Percentiles rank a stretch among this genome's conserved stretches.
phyloP scores from a whole-genome alignment of 2,797 vertebrate species.

The Sarcophilus harrisii region DNA sequence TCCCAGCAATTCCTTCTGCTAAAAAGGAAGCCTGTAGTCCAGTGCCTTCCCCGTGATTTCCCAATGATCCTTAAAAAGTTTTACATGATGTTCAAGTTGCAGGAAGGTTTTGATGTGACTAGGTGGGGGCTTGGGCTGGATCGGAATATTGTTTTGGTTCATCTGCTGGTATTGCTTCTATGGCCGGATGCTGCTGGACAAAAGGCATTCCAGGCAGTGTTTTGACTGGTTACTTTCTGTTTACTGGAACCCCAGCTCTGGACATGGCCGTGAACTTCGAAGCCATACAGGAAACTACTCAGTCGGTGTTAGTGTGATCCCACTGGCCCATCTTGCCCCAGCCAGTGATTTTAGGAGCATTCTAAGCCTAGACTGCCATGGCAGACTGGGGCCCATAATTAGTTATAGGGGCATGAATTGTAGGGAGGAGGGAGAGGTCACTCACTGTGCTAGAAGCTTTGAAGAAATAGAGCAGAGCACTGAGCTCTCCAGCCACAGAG shows the following conservation, averaged over 20 bases:
- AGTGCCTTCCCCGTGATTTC: neutral
- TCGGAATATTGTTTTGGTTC: conserved; percentile 59
- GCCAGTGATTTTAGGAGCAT: neutral
- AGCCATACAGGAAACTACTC: neutral
- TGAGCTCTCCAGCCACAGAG: neutral
- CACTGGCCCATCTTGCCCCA: neutral
- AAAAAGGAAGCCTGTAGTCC: neutral
- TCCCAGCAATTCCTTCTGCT: conserved; percentile 11
- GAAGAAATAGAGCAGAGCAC: neutral
- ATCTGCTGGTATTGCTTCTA: neutral
- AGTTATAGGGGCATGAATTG: neutral
- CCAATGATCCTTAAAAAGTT: conserved; percentile 24
- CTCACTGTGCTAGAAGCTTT: neutral
- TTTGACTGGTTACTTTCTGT: neutral
- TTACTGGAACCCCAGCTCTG: conserved; percentile 34
- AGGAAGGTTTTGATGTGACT: conserved; percentile 53
- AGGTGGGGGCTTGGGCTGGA: conserved; percentile 17
- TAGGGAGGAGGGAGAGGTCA: too few species aligned
- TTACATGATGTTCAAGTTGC: conserved; percentile 12
- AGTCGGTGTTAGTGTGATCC: neutral
- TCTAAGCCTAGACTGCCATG: neutral
- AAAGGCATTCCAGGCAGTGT: conserved; percentile 49
- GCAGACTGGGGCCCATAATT: neutral
- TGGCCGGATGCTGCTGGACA: conserved; percentile 20
- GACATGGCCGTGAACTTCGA: neutral